phyloP scores from a whole-genome alignment of 2,797 vertebrate species.

The Borostomias antarcticus region DNA sequence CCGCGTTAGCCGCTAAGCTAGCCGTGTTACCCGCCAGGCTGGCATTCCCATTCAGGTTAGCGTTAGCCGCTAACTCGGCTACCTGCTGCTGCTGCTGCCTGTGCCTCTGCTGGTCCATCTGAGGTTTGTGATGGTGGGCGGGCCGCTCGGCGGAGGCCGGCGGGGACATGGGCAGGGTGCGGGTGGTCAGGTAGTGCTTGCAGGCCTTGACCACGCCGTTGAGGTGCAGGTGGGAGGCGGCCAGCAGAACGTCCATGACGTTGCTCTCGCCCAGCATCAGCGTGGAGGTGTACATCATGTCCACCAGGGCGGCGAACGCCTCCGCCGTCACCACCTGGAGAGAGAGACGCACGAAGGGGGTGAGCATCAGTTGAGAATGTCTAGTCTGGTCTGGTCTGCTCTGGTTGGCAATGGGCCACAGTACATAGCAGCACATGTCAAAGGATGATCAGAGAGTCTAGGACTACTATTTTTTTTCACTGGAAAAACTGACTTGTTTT shows the following conservation, averaged over 20 bases:
- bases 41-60: constrained; percentile 45
- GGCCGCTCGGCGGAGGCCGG: constrained; percentile 78
- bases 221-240: constrained; percentile 95
- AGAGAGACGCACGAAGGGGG: neutral
- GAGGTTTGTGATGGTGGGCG: constrained; percentile 58
- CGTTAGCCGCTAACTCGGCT: constrained; percentile 55
- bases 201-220: constrained; percentile 98
- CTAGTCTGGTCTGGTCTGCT: neutral
- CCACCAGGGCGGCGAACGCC: constrained; percentile 93
- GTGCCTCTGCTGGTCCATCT: constrained; percentile 61
- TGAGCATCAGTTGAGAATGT: neutral
- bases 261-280: constrained; percentile 98
- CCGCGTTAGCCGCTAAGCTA: constrained; percentile 51
- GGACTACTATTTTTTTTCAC: no score
- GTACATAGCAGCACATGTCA: no score
- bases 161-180: constrained; percentile 91
- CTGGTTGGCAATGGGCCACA: neutral
- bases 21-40: constrained; percentile 48
- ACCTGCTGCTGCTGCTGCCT: constrained; percentile 84
- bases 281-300: constrained; percentile 99
- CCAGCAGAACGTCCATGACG: constrained; percentile 95
- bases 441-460: no score
- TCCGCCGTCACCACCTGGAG: constrained; percentile 91
- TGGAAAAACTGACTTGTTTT: no score
- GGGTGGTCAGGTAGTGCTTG: constrained; percentile 96